Percentiles rank a stretch among this genome's conserved stretches.
Conservation (phyloP, 2,113 vertebrate species). For the Phocoena phocoena region DNA sequence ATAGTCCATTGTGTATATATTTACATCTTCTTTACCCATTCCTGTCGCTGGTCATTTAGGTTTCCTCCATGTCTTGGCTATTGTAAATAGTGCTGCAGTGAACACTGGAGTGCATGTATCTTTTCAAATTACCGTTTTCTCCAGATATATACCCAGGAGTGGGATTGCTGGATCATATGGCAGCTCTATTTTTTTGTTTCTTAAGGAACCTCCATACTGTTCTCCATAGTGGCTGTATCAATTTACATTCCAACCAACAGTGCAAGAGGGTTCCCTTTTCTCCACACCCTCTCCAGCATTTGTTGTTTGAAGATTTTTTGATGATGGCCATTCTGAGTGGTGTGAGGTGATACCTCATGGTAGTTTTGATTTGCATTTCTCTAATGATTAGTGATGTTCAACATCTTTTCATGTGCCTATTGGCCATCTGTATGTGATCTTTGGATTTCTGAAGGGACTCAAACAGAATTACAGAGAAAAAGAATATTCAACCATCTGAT, state of each 20-base stretch:
- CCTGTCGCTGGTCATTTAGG: neutral
- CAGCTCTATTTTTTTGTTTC: neutral
- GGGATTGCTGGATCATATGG: neutral
- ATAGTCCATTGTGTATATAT: neutral
- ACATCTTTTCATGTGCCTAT: neutral
- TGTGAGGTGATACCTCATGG: neutral
- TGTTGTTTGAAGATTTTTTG: neutral
- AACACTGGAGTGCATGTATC: neutral
- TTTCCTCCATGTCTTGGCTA: neutral
- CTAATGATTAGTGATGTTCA: neutral
- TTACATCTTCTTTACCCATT: neutral
- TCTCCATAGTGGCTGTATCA: neutral
- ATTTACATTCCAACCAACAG: neutral
- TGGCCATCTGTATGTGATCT: neutral
- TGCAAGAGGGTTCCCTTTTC: neutral
- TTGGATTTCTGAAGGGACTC: neutral
- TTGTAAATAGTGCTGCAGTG: neutral
- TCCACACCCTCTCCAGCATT: neutral
- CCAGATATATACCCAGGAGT: neutral
- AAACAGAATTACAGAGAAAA: neutral
- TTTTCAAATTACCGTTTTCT: neutral
- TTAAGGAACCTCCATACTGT: neutral
- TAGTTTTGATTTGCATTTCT: neutral
- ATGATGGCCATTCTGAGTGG: neutral
- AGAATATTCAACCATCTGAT: neutral